Evolutionary conservation across 2,888 invertebrate genomes (phyloP), one percentile per base, ranked within the genome.

Genomic region (Camptogramma bilineatum): DNA sequence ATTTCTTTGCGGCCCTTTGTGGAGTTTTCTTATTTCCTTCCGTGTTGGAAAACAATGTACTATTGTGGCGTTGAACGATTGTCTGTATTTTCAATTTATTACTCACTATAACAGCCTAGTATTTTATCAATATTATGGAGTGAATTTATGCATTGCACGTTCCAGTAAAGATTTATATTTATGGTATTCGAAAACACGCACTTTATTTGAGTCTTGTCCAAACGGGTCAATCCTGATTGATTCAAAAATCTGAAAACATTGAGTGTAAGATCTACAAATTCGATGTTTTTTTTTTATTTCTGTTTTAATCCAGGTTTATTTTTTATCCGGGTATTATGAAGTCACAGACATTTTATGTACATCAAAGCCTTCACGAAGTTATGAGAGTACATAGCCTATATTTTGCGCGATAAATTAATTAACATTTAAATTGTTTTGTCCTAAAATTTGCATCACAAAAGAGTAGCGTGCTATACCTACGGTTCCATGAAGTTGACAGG

Each of bases 361-460:
- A 58, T 51, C 57, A 58, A 58, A 16, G 42, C 52, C 34, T 48
- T 39, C 28, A 34, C 9, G 24, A 42, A 52, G 28, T 60, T 64
- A 62, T 66, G 62, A 55, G 48, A 62, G 62, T 50, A 68, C 64
- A 68, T 52, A 66, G 61, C 66, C 68, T 68, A 66, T 69, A 72
- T 70, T 66, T 66, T 77, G 77, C 62, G 69, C 74, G 78, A 76
- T 82, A 86, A 86, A 86, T 84, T 83, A 87, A 91, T 91, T 91
- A 88, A 81, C 90, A 91, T 91, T 87, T 88, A 86, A 90, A 91
- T 90, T 85, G 86, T 90, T 85, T 83, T 79, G 79, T 78, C 81
- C 81, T 79, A 73, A 75, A 76, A 90, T 91, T 90, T 86, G 82
- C 90, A 91, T 91, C 63, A 89, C 88, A 90, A 91, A 56, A 90